These are phyloP conservation scores for Dryas iulia DNA, from an alignment of 1,140 invertebrate genomes.

Conservation along the genomic window DNA sequence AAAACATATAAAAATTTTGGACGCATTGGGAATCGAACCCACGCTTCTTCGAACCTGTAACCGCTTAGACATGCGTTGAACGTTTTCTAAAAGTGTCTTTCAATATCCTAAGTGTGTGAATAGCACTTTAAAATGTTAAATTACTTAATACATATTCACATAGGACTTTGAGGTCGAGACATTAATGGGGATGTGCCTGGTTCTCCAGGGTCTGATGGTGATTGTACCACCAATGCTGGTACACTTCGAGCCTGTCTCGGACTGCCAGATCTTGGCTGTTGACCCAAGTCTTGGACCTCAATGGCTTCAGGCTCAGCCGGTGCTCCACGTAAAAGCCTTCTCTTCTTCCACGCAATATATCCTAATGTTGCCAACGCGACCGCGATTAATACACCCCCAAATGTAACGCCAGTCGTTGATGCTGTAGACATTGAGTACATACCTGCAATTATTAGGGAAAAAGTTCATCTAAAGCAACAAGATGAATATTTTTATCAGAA, in stretches of 20 bases:
- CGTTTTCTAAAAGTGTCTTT: too few species aligned
- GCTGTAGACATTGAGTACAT: conserved; percentile 61
- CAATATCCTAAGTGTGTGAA: too few species aligned
- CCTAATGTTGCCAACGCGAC: conserved; percentile 42
- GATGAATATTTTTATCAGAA: neutral
- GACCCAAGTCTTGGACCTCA: conserved; percentile 47
- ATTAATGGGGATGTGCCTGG: conserved; percentile 36
- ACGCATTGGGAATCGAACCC: too few species aligned
- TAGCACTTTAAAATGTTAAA: too few species aligned
- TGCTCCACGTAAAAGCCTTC: conserved; percentile 39
- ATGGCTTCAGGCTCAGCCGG: conserved; percentile 34
- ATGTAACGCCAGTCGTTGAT: conserved; percentile 52
- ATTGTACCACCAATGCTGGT: conserved; percentile 44
- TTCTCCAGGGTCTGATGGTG: conserved; percentile 43
- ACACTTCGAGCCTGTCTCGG: conserved; percentile 23
- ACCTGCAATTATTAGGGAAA: conserved; percentile 38
- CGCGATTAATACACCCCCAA: conserved; percentile 47
- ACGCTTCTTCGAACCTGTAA: too few species aligned
- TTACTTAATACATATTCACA: too few species aligned
- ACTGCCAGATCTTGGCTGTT: conserved; percentile 14
- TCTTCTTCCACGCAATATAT: conserved; percentile 55
- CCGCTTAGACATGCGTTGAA: too few species aligned
- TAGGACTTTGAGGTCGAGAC: conserved; percentile 7
- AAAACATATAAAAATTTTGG: too few species aligned
- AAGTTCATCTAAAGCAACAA: conserved; percentile 14